Evolutionary conservation across 2,797 vertebrate species (phyloP).

Genomic region (Neosilurus hyrtlii): DNA sequence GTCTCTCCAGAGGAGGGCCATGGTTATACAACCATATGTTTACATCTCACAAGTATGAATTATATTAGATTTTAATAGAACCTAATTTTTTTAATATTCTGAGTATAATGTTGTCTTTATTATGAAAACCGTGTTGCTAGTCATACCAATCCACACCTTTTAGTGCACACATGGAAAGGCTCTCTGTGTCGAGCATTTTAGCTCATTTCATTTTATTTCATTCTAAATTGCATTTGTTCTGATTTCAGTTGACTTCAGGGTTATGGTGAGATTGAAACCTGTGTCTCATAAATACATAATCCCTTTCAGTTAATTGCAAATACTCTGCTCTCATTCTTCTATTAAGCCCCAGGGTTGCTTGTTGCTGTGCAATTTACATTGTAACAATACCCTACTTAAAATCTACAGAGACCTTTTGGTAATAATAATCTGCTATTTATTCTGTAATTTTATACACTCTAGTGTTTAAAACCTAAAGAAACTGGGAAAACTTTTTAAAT

Average conservation of each 20-base stretch:
- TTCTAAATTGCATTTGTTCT: neutral
- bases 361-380: neutral
- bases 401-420: slow-evolving; percentile 5
- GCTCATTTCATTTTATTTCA: neutral
- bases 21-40: too few species aligned
- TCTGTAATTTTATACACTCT: neutral
- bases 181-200: neutral
- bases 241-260: neutral
- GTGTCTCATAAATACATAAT: slow-evolving; percentile 1
- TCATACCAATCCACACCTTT: neutral
- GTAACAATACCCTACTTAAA: neutral
- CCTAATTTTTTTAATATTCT: too few species aligned
- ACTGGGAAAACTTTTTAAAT: neutral
- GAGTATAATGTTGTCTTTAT: too few species aligned
- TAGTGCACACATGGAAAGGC: neutral
- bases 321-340: neutral
- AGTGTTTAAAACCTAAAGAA: neutral
- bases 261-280: neutral
- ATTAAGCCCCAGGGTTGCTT: neutral
- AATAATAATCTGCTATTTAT: slow-evolving; percentile 1
- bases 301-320: slow-evolving; percentile 20
- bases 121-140: too few species aligned
- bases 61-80: too few species aligned
- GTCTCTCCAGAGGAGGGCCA: too few species aligned
- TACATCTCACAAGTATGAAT: too few species aligned